phyloP scores from a whole-genome alignment of 2,797 vertebrate genomes.

The Rhinogobio ventralis region DNA sequence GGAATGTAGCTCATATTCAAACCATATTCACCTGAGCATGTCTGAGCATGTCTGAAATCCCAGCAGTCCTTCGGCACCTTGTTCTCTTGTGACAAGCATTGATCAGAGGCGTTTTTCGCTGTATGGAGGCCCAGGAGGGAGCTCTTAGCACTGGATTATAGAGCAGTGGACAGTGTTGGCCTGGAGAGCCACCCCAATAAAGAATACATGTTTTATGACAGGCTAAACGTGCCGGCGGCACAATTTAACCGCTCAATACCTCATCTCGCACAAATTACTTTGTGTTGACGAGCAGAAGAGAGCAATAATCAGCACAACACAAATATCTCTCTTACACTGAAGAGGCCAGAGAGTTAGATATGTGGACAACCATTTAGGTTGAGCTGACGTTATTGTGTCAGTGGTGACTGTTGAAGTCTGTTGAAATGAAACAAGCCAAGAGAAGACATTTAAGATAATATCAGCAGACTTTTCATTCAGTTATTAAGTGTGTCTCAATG shows the following conservation, averaged over 20 bases:
- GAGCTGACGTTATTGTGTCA: neutral
- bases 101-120: constrained; percentile 57
- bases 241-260: constrained; percentile 77
- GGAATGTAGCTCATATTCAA: constrained; percentile 53
- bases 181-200: constrained; percentile 71
- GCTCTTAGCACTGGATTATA: constrained; percentile 76
- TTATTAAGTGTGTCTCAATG: neutral
- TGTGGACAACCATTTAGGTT: neutral
- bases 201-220: constrained; percentile 79
- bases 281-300: constrained; percentile 64
- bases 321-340: constrained; percentile 53
- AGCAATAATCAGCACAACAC: constrained; percentile 61
- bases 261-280: constrained; percentile 75
- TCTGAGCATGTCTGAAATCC: constrained; percentile 43
- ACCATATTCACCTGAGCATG: constrained; percentile 52
- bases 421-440: constrained; percentile 5
- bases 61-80: constrained; percentile 62
- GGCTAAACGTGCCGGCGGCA: constrained; percentile 71
- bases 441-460: constrained; percentile 16
- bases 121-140: constrained; percentile 71
- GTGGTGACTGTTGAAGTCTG: constrained; percentile 1
- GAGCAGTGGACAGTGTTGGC: constrained; percentile 62
- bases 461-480: neutral
- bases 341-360: constrained; percentile 12
- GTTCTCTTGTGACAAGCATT: constrained; percentile 64